These are phyloP conservation scores for Folsomia candida DNA, from an alignment of 2,888 invertebrate species.

Conservation along the genomic window DNA sequence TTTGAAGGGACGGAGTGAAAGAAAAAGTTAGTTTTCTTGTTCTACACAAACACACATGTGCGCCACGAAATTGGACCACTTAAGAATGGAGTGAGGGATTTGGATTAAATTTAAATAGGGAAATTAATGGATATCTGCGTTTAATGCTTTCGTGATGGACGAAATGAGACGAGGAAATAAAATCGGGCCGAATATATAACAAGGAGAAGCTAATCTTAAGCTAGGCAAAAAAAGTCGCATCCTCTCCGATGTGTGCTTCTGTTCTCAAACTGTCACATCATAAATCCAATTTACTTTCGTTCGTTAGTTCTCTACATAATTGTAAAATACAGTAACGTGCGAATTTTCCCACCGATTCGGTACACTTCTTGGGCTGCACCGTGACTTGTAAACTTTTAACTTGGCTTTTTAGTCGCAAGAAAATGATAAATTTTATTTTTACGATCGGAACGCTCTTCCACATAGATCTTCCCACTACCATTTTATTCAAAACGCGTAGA, in stretches of 20 bases:
- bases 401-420: too few relatives aligned
- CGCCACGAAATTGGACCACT: too few relatives aligned
- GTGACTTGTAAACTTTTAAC: too few relatives aligned
- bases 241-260: neutral
- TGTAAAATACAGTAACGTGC: neutral
- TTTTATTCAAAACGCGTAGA: neutral
- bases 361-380: too few relatives aligned
- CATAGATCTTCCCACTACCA: neutral
- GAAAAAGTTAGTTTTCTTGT: too few relatives aligned
- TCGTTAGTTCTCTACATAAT: neutral
- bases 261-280: neutral
- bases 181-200: too few relatives aligned
- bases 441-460: too few relatives aligned
- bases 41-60: neutral
- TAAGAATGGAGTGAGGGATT: too few relatives aligned
- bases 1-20: neutral
- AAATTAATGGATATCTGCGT: too few relatives aligned
- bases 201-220: too few relatives aligned
- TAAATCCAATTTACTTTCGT: neutral
- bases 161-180: neutral
- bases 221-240: too few relatives aligned
- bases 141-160: neutral
- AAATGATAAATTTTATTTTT: too few relatives aligned
- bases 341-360: conserved; percentile 4
- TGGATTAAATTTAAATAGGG: neutral